These are phyloP conservation scores for Lasioglossum lativentre DNA, from an alignment of 2,888 invertebrate species.

Conservation along the genomic window DNA sequence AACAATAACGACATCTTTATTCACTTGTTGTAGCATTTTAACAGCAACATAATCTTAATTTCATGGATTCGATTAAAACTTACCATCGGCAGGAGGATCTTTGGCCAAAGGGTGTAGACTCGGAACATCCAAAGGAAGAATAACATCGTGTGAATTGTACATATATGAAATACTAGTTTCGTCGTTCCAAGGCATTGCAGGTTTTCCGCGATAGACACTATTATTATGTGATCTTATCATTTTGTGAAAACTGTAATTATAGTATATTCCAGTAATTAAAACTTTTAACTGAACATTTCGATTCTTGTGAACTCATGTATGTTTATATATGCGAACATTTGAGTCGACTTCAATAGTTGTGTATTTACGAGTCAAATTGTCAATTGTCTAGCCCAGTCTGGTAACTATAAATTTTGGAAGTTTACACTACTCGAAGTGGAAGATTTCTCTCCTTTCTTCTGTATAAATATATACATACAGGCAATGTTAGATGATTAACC, in stretches of 20 bases:
- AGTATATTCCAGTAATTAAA: not conserved
- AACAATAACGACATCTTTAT: not conserved
- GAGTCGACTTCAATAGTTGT: not conserved
- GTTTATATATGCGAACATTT: not conserved
- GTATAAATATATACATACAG: not conserved
- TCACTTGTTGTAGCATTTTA: not conserved
- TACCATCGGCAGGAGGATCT: slow-evolving; percentile 79
- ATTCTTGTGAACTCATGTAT: not conserved
- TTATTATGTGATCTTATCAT: slow-evolving; percentile 74
- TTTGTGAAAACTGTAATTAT: not conserved
- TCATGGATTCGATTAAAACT: slow-evolving; percentile 18
- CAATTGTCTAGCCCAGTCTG: not conserved
- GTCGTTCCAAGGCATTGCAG: slow-evolving; percentile 69
- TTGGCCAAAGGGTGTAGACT: slow-evolving; percentile 76
- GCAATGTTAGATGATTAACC: not conserved
- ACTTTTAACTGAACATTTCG: not conserved
- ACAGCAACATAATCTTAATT: not conserved
- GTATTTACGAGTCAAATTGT: not conserved
- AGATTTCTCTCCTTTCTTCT: not conserved
- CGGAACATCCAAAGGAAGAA: slow-evolving; percentile 79
- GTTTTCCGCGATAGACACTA: slow-evolving; percentile 77
- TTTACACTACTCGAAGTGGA: not conserved
- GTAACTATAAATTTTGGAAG: not conserved
- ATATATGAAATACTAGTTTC: slow-evolving; percentile 60
- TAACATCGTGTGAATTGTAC: slow-evolving; percentile 80